Evolutionary conservation across 2,888 invertebrate species (phyloP).

Genomic region (Nesidiocoris tenuis): DNA sequence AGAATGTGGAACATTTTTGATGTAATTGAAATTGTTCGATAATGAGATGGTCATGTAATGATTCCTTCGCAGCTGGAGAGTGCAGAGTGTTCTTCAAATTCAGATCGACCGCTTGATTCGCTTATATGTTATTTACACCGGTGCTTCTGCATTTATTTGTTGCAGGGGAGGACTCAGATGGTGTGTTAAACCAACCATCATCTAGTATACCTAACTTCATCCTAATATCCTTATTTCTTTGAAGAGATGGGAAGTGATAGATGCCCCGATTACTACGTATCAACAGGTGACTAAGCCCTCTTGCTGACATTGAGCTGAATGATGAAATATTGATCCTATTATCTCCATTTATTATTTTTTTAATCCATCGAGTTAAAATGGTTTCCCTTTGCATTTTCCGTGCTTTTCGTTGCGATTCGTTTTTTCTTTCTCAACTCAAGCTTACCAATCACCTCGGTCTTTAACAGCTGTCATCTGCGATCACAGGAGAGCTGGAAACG

Average conservation of each 20-base stretch:
- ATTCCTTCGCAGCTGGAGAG: too few relatives aligned
- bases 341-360: neutral
- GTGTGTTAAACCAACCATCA: conserved; percentile 24
- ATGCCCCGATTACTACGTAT: conserved; percentile 4
- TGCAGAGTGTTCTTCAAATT: too few relatives aligned
- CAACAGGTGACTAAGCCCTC: conserved; percentile 11
- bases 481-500: too few relatives aligned
- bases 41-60: too few relatives aligned
- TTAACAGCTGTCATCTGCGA: neutral
- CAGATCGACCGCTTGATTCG: too few relatives aligned
- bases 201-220: conserved; percentile 24
- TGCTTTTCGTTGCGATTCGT: too few relatives aligned
- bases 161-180: conserved; percentile 38
- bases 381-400: too few relatives aligned
- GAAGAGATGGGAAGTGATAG: conserved; percentile 39
- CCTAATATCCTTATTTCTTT: neutral
- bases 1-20: too few relatives aligned
- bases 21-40: too few relatives aligned
- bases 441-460: neutral
- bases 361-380: neutral
- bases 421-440: too few relatives aligned
- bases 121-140: too few relatives aligned
- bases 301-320: neutral
- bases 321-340: neutral
- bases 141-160: neutral